Percentiles rank a stretch among this genome's conserved stretches.
phyloP scores from a whole-genome alignment of 2,113 vertebrate species.

The Strix aluco region DNA sequence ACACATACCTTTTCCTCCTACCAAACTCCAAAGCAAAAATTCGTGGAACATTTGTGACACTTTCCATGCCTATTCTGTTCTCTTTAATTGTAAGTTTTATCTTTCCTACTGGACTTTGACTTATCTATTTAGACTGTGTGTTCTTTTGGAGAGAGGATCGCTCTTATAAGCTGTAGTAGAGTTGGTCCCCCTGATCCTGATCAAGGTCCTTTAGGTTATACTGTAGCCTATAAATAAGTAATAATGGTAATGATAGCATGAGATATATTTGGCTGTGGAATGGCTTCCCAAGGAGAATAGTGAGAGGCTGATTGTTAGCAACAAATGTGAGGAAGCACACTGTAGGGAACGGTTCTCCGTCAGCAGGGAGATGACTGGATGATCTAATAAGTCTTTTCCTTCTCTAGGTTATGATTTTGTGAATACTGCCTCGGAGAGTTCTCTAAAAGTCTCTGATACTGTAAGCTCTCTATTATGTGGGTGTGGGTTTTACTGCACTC shows the following conservation, averaged over 20 bases:
- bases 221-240: slow-evolving; percentile 23
- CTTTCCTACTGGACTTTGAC: neutral
- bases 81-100: neutral
- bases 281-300: slow-evolving; percentile 39
- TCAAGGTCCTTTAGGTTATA: slow-evolving; percentile 15
- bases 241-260: slow-evolving; percentile 27
- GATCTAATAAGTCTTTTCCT: slow-evolving; percentile 56
- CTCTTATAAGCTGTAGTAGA: neutral
- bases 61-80: neutral
- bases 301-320: slow-evolving; percentile 18
- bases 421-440: slow-evolving; percentile 26
- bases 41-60: neutral
- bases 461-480: slow-evolving; percentile 37
- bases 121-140: neutral
- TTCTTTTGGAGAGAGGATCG: neutral
- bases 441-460: slow-evolving; percentile 46
- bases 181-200: slow-evolving; percentile 3
- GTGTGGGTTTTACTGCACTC: slow-evolving; percentile 48
- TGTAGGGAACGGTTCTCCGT: slow-evolving; percentile 4
- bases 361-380: slow-evolving; percentile 33
- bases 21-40: neutral
- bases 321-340: slow-evolving; percentile 24
- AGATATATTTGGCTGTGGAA: slow-evolving; percentile 36
- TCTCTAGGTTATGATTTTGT: slow-evolving; percentile 50
- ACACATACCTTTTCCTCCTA: neutral